A percentile compares a stretch with the other conserved stretches of the same genome.
phyloP scores from a whole-genome alignment of 2,113 vertebrate genomes.

The Galemys pyrenaicus region DNA sequence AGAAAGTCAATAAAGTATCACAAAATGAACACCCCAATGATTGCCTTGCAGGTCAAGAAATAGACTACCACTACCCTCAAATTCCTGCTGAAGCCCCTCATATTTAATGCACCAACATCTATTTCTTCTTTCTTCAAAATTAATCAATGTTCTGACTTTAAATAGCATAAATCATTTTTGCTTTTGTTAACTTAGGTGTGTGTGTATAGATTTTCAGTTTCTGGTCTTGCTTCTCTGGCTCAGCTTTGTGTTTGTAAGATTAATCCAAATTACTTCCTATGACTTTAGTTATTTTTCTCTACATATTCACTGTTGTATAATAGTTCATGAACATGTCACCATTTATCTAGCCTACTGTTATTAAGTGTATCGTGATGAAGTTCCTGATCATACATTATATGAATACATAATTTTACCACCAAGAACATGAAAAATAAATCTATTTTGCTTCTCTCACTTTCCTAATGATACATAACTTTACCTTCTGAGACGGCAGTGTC shows the following conservation, averaged over 20 bases:
- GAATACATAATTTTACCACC: neutral
- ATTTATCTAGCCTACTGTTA: neutral
- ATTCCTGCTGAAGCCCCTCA: neutral
- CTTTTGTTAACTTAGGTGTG: neutral
- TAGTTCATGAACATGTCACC: neutral
- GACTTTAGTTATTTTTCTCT: neutral
- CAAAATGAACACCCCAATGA: too few species aligned
- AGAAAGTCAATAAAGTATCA: neutral
- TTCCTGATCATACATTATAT: neutral
- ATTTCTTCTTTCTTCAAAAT: neutral
- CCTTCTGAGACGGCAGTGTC: neutral
- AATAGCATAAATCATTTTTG: neutral
- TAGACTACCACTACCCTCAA: neutral
- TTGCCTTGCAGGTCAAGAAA: neutral
- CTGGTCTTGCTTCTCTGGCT: neutral
- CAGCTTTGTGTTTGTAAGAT: slow-evolving; percentile 17
- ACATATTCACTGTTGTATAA: neutral
- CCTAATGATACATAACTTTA: neutral
- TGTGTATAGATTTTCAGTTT: neutral
- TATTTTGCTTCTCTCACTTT: neutral
- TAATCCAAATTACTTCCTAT: neutral
- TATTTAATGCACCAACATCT: neutral
- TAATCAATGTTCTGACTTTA: neutral
- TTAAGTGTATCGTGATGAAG: neutral
- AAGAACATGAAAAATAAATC: neutral